Base-by-base conservation (phyloP, 2,113 vertebrate species). In the Bothrops jararaca region DNA sequence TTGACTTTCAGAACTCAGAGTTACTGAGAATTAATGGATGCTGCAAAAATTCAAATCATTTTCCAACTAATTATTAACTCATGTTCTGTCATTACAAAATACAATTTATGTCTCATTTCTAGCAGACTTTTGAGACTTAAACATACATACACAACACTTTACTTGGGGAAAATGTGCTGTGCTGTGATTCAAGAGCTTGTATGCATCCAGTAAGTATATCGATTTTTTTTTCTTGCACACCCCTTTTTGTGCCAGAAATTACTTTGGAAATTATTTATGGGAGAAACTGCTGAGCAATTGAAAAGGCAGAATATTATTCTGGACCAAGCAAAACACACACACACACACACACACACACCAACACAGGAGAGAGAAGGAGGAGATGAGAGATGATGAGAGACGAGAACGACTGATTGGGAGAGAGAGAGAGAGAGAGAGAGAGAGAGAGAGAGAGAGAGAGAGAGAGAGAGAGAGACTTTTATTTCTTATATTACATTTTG, bases 231-330 rank as follows among this genome's bases (percentile, higher is more conserved):
- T 39, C 22, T 52, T 48, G 18, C 48, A 52, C 29, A n/a, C 18
- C 60, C 24, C 60, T 45, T 52, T 90, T n/a, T n/a, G 50, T 24
- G 8, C 15, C 92, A 89, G 0, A 90, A 88, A 93, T 39, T 0
- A 2, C 7, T 26, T 0, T 23, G 50, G 1, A 52, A 89, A 89
- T 5, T 85, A n/a, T 22, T 53, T 26, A 0, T 4, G 29, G 15
- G 88, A 60, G 22, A 29, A 53, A 74, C 48, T 80, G 18, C 64
- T 34, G 48, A 52, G 50, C n/a, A 69, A 23, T 22, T 52, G 52
- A 34, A 18, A 53, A 80, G 11, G 20, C 20, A 53, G 48, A 64
- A 52, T 22, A 45, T 89, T 26, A 50, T 52, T 50, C 48, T 52
- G 42, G 85, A 48, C 42, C 42, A 48, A 48, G 23, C 34, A 39